Conservation (phyloP, 2,888 invertebrate genomes). For the Reticulitermes lucifugus region DNA sequence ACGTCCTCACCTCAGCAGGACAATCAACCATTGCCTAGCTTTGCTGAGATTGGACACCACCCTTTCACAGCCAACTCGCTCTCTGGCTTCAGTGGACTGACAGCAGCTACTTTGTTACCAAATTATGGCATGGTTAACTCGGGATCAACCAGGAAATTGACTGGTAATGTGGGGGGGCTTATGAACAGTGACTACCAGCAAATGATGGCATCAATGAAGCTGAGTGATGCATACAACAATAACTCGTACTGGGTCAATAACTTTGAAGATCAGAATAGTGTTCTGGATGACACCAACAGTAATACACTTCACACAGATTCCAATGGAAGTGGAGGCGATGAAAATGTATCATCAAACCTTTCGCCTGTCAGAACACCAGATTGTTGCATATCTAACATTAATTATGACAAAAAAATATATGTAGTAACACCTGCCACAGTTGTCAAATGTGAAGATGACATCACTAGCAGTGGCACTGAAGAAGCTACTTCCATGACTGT, state of each 20-base stretch:
- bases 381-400: not conserved
- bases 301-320: not conserved
- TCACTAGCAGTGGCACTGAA: not conserved
- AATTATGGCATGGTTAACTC: constrained; percentile 40
- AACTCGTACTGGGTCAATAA: not conserved
- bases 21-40: constrained; percentile 71
- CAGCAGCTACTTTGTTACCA: not conserved
- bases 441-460: not conserved
- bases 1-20: constrained; percentile 8
- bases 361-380: constrained; percentile 33
- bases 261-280: constrained; percentile 14
- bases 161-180: constrained; percentile 84
- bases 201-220: constrained; percentile 11
- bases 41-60: constrained; percentile 68
- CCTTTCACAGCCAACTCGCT: not conserved
- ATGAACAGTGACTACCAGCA: constrained; percentile 57
- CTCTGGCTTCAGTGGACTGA: not conserved
- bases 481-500: not conserved
- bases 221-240: not conserved
- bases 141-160: not conserved
- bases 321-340: constrained; percentile 30
- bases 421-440: not conserved
- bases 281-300: constrained; percentile 16
- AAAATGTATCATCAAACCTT: constrained; percentile 10
- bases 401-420: not conserved